phyloP scores from a whole-genome alignment of 1,140 invertebrate genomes.

The roundworm (Caenorhabditis elegans) region WBcel235 BX284606.5:12177501-12178000 shows the following conservation, averaged over 20 bases:
- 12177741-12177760: neutral
- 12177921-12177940: neutral
- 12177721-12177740: constrained; percentile 4
- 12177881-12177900: too few relatives aligned
- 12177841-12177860: too few relatives aligned
- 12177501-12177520: neutral
- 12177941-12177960: neutral
- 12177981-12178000: constrained; percentile 1
- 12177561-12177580: neutral
- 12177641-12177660: neutral
- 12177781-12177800: neutral
- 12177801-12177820: neutral
- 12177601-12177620: neutral
- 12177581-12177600: constrained; percentile 23
- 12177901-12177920: too few relatives aligned
- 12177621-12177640: neutral
- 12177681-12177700: constrained; percentile 18
- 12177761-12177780: too few relatives aligned
- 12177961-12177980: neutral
- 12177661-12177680: neutral
- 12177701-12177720: neutral
- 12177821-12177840: too few relatives aligned
- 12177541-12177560: neutral
- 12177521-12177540: neutral
- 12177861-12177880: too few relatives aligned